These are phyloP conservation scores for Zaprionus taronus DNA, from an alignment of 1,140 invertebrate species.

Conservation along the genomic window DNA sequence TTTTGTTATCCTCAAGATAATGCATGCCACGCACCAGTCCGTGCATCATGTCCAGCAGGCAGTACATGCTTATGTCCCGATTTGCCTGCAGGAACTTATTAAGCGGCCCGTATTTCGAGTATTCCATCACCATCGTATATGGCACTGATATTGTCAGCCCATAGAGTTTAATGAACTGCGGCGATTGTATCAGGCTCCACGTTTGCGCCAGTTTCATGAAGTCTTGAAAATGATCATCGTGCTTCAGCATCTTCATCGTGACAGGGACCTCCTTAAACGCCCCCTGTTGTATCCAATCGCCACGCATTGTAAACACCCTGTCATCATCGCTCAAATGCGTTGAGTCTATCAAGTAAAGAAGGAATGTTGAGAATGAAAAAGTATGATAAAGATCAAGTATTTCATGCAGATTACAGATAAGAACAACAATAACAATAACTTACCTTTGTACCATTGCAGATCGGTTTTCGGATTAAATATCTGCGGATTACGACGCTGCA, in stretches of 20 bases:
- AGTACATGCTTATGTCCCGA: constrained; percentile 87
- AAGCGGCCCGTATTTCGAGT: constrained; percentile 90
- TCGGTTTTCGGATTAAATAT: constrained; percentile 85
- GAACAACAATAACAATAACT: constrained; percentile 29
- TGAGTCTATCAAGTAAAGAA: constrained; percentile 85
- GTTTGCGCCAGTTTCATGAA: constrained; percentile 90
- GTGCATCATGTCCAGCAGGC: constrained; percentile 91
- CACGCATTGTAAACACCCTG: constrained; percentile 87
- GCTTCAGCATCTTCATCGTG: constrained; percentile 90
- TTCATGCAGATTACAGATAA: background rate
- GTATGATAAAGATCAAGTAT: background rate
- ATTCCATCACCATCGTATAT: constrained; percentile 93
- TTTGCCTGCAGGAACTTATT: constrained; percentile 88
- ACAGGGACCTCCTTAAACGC: constrained; percentile 89
- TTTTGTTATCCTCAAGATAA: constrained; percentile 88
- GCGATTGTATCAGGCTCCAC: constrained; percentile 91
- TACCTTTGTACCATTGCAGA: constrained; percentile 88
- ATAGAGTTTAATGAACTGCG: constrained; percentile 89
- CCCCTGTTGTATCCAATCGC: constrained; percentile 88
- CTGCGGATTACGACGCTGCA: constrained; percentile 70
- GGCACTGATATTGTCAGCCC: constrained; percentile 91
- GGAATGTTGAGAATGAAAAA: background rate
- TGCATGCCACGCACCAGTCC: constrained; percentile 90
- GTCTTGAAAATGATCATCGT: constrained; percentile 88
- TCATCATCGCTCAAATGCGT: constrained; percentile 87